These are phyloP conservation scores for Magallana nippona DNA, from an alignment of 2,888 invertebrate genomes.

Conservation along the genomic window DNA sequence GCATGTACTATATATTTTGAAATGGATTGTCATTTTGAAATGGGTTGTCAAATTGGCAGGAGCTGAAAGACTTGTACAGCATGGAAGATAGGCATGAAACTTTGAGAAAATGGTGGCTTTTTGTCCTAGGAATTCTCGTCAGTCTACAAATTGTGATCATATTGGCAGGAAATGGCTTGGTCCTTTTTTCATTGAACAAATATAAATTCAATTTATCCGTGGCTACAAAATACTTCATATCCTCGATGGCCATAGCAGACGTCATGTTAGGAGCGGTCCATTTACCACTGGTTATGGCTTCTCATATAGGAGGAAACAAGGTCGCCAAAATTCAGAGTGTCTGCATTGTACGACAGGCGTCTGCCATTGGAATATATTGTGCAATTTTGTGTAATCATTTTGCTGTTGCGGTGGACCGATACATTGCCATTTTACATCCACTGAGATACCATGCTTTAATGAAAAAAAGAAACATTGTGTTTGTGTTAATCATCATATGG, in stretches of 20 bases:
- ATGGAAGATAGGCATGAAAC: not conserved
- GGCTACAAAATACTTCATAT: constrained; percentile 3
- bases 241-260: not conserved
- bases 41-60: not conserved
- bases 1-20: not conserved
- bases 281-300: not conserved
- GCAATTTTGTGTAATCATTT: not conserved
- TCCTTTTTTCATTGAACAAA: not conserved
- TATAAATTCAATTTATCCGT: not conserved
- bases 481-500: not conserved
- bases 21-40: not conserved
- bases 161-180: not conserved
- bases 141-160: not conserved
- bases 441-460: constrained; percentile 50
- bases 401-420: constrained; percentile 58
- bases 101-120: not conserved
- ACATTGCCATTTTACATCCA: constrained; percentile 56
- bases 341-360: not conserved
- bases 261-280: not conserved
- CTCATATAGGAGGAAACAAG: constrained; percentile 8
- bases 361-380: not conserved
- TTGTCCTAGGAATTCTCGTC: not conserved
- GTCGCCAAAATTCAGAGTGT: not conserved
- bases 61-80: not conserved
- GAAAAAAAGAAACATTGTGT: constrained; percentile 46